Conservation (phyloP, 2,797 vertebrate genomes). For the Coccyzus lansbergi region DNA sequence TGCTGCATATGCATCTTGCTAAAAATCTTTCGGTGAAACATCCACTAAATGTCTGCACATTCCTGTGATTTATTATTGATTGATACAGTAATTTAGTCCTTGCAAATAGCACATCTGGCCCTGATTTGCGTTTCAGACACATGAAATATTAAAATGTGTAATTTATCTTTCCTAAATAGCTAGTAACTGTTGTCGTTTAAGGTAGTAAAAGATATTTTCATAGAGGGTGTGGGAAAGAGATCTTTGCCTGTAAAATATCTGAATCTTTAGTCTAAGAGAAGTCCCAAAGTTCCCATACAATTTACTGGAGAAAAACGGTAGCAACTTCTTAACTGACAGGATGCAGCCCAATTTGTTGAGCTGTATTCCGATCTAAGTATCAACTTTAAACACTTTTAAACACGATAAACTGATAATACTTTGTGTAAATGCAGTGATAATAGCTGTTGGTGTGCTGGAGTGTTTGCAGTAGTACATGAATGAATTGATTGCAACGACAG, state of each 20-base stretch:
- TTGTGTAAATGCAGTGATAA: not conserved
- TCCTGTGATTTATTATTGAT: constrained; percentile 17
- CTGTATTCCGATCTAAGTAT: constrained; percentile 37
- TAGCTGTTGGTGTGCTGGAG: constrained; percentile 3
- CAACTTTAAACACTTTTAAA: constrained; percentile 30
- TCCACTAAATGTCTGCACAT: not conserved
- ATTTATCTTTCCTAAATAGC: not conserved
- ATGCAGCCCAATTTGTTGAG: constrained; percentile 14
- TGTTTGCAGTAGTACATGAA: not conserved
- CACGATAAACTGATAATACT: not conserved
- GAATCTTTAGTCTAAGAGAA: not conserved
- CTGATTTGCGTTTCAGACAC: not conserved
- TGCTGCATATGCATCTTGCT: not conserved
- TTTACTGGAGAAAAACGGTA: constrained; percentile 46
- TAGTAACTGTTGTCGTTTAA: not conserved
- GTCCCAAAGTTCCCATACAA: not conserved
- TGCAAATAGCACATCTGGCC: not conserved
- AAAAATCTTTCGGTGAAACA: not conserved
- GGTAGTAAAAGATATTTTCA: not conserved
- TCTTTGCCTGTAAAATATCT: not conserved
- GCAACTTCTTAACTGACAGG: constrained; percentile 9
- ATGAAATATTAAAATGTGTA: not conserved
- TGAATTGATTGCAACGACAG: not conserved
- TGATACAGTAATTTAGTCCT: constrained; percentile 9
- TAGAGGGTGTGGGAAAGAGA: not conserved